These are phyloP conservation scores for Corythaeola cristata DNA, from an alignment of 2,113 vertebrate species.

Conservation along the genomic window DNA sequence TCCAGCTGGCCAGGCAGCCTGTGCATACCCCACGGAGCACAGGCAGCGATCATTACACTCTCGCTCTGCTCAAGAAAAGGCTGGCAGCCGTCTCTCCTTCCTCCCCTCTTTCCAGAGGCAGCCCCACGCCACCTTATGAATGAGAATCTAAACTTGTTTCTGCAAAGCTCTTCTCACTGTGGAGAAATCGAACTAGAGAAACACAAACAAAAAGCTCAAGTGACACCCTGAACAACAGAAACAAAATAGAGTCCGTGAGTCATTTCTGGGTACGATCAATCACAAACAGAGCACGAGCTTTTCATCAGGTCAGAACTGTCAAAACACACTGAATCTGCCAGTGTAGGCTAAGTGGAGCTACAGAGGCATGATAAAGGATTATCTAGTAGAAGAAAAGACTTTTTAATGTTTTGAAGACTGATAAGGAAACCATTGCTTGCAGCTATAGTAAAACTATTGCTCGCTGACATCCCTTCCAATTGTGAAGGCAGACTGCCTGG, in stretches of 20 bases:
- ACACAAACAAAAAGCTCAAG: slow-evolving; percentile 53
- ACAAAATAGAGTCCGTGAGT: slow-evolving; percentile 53
- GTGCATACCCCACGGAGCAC: neutral
- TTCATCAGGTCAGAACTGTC: slow-evolving; percentile 57
- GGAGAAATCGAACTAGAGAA: slow-evolving; percentile 37
- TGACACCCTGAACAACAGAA: slow-evolving; percentile 15
- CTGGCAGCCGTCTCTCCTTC: neutral
- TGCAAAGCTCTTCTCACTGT: neutral
- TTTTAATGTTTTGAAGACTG: slow-evolving; percentile 53
- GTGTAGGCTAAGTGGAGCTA: slow-evolving; percentile 39
- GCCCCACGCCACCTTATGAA: neutral
- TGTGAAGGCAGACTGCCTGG: neutral
- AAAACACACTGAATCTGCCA: slow-evolving; percentile 44
- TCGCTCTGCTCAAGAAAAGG: neutral
- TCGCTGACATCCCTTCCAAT: slow-evolving; percentile 9
- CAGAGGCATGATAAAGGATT: slow-evolving; percentile 57
- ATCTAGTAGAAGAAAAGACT: slow-evolving; percentile 39
- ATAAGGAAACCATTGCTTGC: slow-evolving; percentile 38
- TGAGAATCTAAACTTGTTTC: neutral
- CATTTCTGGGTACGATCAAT: slow-evolving; percentile 57
- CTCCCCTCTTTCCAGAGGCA: neutral
- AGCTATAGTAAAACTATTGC: slow-evolving; percentile 17
- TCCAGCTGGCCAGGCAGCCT: neutral
- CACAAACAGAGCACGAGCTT: slow-evolving; percentile 35
- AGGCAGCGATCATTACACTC: neutral